Conservation (phyloP, 1,140 invertebrate genomes). For the Hyphantria cunea region DNA sequence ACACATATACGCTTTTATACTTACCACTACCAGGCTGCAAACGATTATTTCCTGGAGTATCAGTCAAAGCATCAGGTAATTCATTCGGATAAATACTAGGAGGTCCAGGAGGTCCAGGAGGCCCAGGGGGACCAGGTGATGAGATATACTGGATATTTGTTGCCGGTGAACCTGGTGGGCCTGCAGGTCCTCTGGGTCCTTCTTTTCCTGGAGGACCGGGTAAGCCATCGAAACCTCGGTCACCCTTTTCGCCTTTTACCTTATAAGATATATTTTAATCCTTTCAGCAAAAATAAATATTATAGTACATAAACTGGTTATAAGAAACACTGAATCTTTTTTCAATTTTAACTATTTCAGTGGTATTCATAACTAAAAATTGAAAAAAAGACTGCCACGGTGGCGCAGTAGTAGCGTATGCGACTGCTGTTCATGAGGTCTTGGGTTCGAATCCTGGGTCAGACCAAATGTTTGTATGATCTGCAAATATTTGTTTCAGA, state of each 20-base stretch:
- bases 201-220: constrained; percentile 82
- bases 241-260: constrained; percentile 86
- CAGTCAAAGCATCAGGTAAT: constrained; percentile 61
- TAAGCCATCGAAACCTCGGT: constrained; percentile 83
- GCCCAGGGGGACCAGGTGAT: constrained; percentile 84
- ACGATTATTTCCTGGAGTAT: constrained; percentile 66
- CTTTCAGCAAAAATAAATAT: background rate
- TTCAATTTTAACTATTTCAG: too few relatives aligned
- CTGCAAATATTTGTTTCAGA: too few relatives aligned
- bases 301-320: too few relatives aligned
- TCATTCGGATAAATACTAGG: constrained; percentile 49
- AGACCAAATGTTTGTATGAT: too few relatives aligned
- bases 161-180: constrained; percentile 75
- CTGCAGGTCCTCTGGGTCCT: constrained; percentile 84
- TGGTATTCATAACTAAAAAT: constrained; percentile 8
- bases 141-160: constrained; percentile 81
- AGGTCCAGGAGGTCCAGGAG: constrained; percentile 87
- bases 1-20: constrained; percentile 6
- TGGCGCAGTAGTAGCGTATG: too few relatives aligned
- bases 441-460: too few relatives aligned
- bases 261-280: constrained; percentile 35
- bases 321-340: too few relatives aligned
- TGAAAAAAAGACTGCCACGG: too few relatives aligned
- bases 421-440: too few relatives aligned
- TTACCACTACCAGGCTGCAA: constrained; percentile 53